Base-by-base conservation (phyloP, 2,888 invertebrate genomes). In the Dasysyrphus albostriatus region DNA sequence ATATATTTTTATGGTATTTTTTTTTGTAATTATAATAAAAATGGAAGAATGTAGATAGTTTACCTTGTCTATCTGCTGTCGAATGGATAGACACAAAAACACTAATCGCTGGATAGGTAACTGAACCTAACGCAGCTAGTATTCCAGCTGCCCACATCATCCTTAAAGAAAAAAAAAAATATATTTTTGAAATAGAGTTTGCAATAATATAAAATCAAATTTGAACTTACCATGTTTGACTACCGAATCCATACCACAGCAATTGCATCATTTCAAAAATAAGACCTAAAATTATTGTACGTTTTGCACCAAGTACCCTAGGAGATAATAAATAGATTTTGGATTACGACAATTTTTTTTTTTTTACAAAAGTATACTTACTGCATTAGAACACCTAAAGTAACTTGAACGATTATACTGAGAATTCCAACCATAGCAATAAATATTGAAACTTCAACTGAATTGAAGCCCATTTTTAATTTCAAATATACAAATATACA, bases 141-240 rank as follows among this genome's bases (percentile, higher is more conserved):
- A 98, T 95, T 74, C 99, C 99, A 10, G 99, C 99, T 49, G 97
- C 97, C 99, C 99, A 99, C 98, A 99, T 99, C 97, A 99, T 98
- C 96, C 96, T 96, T 32, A 88, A 88, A 54, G 70, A 29, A 34
- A 42, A 7, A 34, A 5, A 0, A 12, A 29, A 8, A 51, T n/a
- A n/a, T 24, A 24, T 16, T 42, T 67, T 32, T 67, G n/a, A 24
- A 37, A 24, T 47, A 19, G 24, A 65, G 7, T 14, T 65, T 24
- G 1, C 12, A 47, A 19, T 5, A 7, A 58, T 2, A 10, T 24
- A 16, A 2, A 10, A 10, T 9, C 0, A 24, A 24, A 42, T 12
- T n/a, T 42, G 0, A n/a, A 93, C 90, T 93, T 93, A 96, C 98
- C 98, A 99, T 88, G 96, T 97, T 90, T 98, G 96, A 89, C 98